A percentile compares a stretch with the other conserved stretches of the same genome.
Conservation (phyloP, 2,888 invertebrate species). For the Amiota minor region DNA sequence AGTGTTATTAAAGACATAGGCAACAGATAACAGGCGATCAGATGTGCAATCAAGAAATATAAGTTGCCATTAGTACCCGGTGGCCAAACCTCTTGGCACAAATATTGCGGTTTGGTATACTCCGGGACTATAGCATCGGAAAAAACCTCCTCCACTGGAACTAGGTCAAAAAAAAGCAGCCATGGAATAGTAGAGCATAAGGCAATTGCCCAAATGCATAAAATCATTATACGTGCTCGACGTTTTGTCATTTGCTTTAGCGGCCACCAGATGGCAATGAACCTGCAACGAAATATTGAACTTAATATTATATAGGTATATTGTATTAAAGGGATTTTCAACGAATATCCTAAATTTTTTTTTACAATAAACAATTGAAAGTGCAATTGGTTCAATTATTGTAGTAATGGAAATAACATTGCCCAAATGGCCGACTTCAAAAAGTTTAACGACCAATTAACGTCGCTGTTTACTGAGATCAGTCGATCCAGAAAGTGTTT, state of each 20-base stretch:
- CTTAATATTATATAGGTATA: neutral
- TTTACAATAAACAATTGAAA: no score
- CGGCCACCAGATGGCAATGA: constrained; percentile 96
- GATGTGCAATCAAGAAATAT: constrained; percentile 91
- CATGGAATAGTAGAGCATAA: constrained; percentile 89
- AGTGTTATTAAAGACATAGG: constrained; percentile 92
- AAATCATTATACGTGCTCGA: constrained; percentile 89
- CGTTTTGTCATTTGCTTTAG: constrained; percentile 92
- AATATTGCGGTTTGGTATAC: constrained; percentile 82
- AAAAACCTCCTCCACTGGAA: constrained; percentile 70
- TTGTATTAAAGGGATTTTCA: no score
- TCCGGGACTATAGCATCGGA: constrained; percentile 78
- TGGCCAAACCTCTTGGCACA: constrained; percentile 91
- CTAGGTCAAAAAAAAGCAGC: constrained; percentile 90
- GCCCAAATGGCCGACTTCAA: no score
- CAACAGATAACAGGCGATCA: constrained; percentile 90
- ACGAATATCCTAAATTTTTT: no score
- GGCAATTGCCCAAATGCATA: constrained; percentile 92
- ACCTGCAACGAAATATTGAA: constrained; percentile 78
- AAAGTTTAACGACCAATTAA: no score
- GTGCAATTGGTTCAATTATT: no score
- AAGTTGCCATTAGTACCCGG: constrained; percentile 85
- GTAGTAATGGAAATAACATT: no score
- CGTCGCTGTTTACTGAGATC: no score
- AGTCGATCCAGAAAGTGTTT: no score